Evolutionary conservation across 2,888 invertebrate species (phyloP).

Genomic region (Orthonychiurus folsomi): DNA sequence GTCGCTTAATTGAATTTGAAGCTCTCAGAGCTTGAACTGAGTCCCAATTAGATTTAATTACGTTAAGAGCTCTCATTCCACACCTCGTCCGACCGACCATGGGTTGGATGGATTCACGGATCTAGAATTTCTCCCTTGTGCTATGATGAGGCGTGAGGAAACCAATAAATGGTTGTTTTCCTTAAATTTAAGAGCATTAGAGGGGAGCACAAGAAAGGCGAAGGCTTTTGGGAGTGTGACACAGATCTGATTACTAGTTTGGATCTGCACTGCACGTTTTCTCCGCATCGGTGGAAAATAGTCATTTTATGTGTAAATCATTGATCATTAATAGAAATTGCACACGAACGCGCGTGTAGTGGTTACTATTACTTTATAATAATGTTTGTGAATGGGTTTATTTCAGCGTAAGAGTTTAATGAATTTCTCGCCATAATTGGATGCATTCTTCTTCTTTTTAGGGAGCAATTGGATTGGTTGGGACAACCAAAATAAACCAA

Average conservation of each 20-base stretch:
- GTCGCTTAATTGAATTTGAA: background rate
- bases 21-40: background rate
- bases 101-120: no score
- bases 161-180: constrained; percentile 1
- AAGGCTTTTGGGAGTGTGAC: no score
- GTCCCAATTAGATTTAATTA: constrained; percentile 1
- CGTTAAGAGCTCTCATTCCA: background rate
- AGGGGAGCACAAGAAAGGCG: no score
- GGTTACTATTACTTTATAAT: no score
- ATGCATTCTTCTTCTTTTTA: no score
- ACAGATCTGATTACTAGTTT: background rate
- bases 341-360: no score
- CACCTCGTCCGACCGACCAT: no score
- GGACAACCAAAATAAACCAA: constrained; percentile 60
- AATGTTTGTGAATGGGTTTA: no score
- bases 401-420: no score
- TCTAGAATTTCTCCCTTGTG: background rate
- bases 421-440: constrained; percentile 4
- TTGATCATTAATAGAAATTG: no score
- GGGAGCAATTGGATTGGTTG: constrained; percentile 72
- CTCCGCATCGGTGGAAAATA: background rate
- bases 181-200: background rate
- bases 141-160: background rate
- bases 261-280: background rate
- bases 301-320: no score